phyloP scores from a whole-genome alignment of 2,113 vertebrate species.

The Corythornis madagascariensis region DNA sequence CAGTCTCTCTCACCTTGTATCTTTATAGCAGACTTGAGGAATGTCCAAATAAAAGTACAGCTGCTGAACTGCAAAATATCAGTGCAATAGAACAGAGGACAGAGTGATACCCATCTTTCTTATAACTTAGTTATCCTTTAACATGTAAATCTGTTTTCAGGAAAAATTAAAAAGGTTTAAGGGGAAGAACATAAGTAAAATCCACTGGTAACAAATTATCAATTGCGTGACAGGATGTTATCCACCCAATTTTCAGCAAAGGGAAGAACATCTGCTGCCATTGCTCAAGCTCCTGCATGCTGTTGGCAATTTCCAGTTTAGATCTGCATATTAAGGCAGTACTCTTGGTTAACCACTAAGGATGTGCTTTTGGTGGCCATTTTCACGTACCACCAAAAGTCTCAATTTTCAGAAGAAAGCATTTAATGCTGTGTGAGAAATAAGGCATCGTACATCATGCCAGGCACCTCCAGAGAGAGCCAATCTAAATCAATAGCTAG shows the following conservation, averaged over 20 bases:
- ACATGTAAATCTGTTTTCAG: not conserved
- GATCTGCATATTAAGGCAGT: not conserved
- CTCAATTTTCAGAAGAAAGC: not conserved
- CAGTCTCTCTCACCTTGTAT: not conserved
- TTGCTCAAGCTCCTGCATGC: not conserved
- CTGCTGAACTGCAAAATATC: not conserved
- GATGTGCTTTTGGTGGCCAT: not conserved
- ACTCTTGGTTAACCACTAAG: not conserved
- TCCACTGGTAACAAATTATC: not conserved
- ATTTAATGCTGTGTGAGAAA: conserved; percentile 23
- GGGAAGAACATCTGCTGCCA: not conserved
- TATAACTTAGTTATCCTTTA: not conserved
- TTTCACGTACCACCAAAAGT: not conserved
- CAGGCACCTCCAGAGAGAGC: conserved; percentile 6
- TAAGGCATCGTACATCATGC: not conserved
- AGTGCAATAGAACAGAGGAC: not conserved
- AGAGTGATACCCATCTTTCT: not conserved
- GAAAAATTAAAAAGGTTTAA: not conserved
- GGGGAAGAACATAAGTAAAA: not conserved
- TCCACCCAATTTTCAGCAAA: not conserved
- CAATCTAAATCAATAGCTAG: conserved; percentile 48
- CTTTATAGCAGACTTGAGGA: not conserved
- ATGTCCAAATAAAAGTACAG: not conserved
- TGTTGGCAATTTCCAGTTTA: not conserved
- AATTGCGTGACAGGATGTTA: not conserved